A percentile compares a stretch with the other conserved stretches of the same genome.
Evolutionary conservation across 2,797 vertebrate species (phyloP).

Genomic region (Aldrovandia affinis): DNA sequence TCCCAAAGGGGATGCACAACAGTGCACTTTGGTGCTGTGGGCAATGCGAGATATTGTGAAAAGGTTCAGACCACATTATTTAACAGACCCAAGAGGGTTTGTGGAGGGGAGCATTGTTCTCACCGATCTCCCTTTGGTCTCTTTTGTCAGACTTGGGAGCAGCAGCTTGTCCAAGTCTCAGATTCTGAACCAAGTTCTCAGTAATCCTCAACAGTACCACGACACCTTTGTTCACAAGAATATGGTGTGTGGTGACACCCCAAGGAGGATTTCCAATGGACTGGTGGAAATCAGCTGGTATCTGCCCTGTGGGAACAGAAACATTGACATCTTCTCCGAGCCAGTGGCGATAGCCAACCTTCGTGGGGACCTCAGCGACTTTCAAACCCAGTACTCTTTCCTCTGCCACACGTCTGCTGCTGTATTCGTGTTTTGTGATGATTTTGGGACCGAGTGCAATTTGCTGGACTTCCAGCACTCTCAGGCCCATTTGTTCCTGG

Average conservation of each 20-base stretch:
- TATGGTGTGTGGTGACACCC: constrained; percentile 60
- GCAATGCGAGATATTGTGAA: constrained; percentile 65
- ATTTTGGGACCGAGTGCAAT: constrained; percentile 50
- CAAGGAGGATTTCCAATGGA: constrained; percentile 67
- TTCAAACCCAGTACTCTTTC: constrained; percentile 73
- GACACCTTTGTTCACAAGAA: constrained; percentile 68
- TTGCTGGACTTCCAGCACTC: constrained; percentile 43
- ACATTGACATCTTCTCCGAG: constrained; percentile 73
- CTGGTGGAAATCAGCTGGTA: constrained; percentile 79
- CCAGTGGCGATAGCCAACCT: constrained; percentile 77
- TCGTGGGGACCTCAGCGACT: constrained; percentile 68
- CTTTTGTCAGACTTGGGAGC: constrained; percentile 54
- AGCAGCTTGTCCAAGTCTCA: constrained; percentile 67
- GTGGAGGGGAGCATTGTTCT: constrained; percentile 63
- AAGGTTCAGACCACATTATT: constrained; percentile 62
- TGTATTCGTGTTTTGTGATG: constrained; percentile 78
- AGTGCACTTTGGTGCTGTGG: constrained; percentile 69
- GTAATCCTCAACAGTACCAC: constrained; percentile 61
- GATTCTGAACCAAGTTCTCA: constrained; percentile 68
- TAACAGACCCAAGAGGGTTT: constrained; percentile 46
- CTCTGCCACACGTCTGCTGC: constrained; percentile 74
- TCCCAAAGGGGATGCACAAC: constrained; percentile 61
- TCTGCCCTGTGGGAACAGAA: constrained; percentile 72
- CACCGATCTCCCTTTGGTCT: constrained; percentile 48
- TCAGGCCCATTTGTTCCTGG: constrained; percentile 57